Percentiles rank a stretch among this genome's conserved stretches.
Conservation (phyloP, 2,888 invertebrate species). For the Sphaerophoria rueppellii region DNA sequence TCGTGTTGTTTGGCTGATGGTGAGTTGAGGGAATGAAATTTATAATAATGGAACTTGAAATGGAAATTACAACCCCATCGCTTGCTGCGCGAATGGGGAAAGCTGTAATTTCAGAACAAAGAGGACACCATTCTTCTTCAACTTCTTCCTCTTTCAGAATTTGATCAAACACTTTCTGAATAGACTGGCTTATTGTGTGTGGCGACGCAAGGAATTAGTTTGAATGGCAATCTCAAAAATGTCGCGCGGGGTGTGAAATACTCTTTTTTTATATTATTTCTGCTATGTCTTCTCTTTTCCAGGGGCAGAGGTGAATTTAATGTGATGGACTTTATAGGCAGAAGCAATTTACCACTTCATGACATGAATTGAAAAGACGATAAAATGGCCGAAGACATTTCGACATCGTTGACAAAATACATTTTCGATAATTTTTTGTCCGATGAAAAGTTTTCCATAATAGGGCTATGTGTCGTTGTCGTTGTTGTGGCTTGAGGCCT, state of each 20-base stretch:
- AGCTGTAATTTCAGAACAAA: conserved; percentile 19
- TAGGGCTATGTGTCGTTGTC: background rate
- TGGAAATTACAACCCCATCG: conserved; percentile 72
- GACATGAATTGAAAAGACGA: conserved; percentile 59
- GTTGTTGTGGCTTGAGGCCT: background rate
- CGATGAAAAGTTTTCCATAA: background rate
- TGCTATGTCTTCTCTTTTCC: too few relatives aligned
- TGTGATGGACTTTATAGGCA: conserved; percentile 58
- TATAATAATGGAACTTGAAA: conserved; percentile 59
- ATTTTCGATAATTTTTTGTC: background rate
- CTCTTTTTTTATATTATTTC: background rate
- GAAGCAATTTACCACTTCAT: conserved; percentile 69
- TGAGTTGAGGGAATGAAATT: conserved; percentile 36
- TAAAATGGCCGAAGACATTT: conserved; percentile 14
- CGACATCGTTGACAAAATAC: conserved; percentile 47
- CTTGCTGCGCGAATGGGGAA: conserved; percentile 3
- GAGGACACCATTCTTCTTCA: background rate
- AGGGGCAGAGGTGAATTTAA: conserved; percentile 45
- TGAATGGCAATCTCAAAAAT: conserved; percentile 59
- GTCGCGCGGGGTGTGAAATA: conserved; percentile 42
- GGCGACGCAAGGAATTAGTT: conserved; percentile 54
- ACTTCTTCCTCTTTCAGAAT: background rate
- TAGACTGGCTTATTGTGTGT: conserved; percentile 59
- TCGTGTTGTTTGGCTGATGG: conserved; percentile 5
- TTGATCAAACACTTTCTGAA: conserved; percentile 56